These are phyloP conservation scores for Sardinella longiceps DNA, from an alignment of 2,797 vertebrate species.

Conservation along the genomic window DNA sequence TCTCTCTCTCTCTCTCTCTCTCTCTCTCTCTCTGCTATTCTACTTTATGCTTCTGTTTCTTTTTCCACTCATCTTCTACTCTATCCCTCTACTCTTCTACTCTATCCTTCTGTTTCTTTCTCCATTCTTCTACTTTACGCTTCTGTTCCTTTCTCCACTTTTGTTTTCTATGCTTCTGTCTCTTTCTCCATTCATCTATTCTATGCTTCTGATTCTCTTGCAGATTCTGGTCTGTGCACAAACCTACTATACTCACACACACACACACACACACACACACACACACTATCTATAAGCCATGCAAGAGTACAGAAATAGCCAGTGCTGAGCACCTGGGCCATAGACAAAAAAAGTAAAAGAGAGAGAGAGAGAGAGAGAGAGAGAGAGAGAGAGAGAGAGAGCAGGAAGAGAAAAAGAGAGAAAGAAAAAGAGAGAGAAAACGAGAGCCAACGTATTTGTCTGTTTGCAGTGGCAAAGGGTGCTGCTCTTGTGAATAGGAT, in stretches of 20 bases:
- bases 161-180: too few relatives aligned
- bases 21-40: neutral
- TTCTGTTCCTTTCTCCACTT: neutral
- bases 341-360: neutral
- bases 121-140: too few relatives aligned
- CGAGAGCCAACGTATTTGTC: neutral
- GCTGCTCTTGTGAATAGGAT: constrained; percentile 40
- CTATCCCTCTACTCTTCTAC: neutral
- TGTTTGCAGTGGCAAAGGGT: constrained; percentile 31
- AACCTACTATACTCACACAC: constrained; percentile 21
- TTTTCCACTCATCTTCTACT: too few relatives aligned
- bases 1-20: too few relatives aligned
- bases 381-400: too few relatives aligned
- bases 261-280: neutral
- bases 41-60: too few relatives aligned
- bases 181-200: neutral
- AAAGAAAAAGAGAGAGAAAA: too few relatives aligned
- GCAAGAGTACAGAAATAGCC: neutral
- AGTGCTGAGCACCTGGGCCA: constrained; percentile 17
- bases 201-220: too few relatives aligned
- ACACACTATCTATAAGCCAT: neutral
- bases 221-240: neutral
- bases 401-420: neutral
- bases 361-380: neutral
- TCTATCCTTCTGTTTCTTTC: too few relatives aligned